Evolutionary conservation across 2,888 invertebrate species (phyloP), one percentile per base, ranked within the genome.

Genomic region (Biston betularia): DNA sequence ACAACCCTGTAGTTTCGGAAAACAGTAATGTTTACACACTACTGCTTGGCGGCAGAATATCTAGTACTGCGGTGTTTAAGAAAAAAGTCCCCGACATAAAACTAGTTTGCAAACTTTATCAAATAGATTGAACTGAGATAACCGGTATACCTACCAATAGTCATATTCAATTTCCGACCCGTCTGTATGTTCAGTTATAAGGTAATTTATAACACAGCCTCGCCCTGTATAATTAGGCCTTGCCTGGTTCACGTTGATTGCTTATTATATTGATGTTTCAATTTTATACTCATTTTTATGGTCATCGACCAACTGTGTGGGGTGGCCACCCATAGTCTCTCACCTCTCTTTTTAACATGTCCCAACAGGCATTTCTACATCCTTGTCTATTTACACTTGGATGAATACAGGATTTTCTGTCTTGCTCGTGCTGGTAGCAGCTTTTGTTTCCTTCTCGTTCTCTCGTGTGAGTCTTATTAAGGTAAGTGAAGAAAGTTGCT

Each of bases 211-310:
- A 89, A 87, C 88, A 79, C 83, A 84, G 80, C 82, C 87, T 84
- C 87, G 85, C 82, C 84, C 89, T 85, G 90, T 93, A 93, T 93
- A 93, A 93, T 93, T 93, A 93, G 88, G 87, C 79, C 84, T 82
- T 86, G 83, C 79, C 85, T 80, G 80, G 78, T 79, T 83, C 81
- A 80, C 85, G 89, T 88, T 93, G 93, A 93, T 93, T 93, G 92
- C 93, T 92, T 93, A 93, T 93, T 93, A 93, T 93, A 93, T 93
- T 93, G 93, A 93, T 93, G 93, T 93, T 93, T 93, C 93, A 93
- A 93, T 93, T 93, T 93, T 93, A 93, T 92, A 92, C 90, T 88
- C 92, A 93, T 93, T 93, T 93, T 93, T 93, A 93, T 93, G 93
- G 93, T 89, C 94, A 94, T 93, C 90, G 93, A 85, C 93, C 94